Base-by-base conservation (phyloP, 2,113 vertebrate genomes). In the Coryphaenoides rupestris region DNA sequence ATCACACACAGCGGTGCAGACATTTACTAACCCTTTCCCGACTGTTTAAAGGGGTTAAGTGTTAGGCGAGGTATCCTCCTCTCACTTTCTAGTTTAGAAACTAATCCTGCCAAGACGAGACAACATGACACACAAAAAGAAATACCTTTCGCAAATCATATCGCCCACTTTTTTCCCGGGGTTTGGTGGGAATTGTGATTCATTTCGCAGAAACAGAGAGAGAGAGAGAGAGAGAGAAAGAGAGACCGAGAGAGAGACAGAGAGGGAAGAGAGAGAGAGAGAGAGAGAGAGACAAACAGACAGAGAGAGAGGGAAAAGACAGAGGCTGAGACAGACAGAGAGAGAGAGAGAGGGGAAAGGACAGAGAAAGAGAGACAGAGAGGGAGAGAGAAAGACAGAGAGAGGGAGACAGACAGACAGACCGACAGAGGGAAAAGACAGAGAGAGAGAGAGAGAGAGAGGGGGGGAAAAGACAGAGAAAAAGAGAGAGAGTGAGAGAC, bases 141-240 rank as follows among this genome's bases (percentile, higher is more conserved):
- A 40, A 40, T 12, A 40, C 33, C 2, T 12, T 12, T 40, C 33
- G 33, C 33, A 40, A 40, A 12, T 16, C 16, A 17, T 50, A 14
- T 50, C n/a, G 15, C 47, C n/a, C n/a, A 17, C 19, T 77, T 62
- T 69, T 53, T 0, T 70, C 57, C 58, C 54, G 47, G 55, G 58
- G 52, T 24, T 16, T 3, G 13, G 17, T 21, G 1, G 3, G 23
- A 74, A 60, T 73, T 76, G 74, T 74, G 70, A 60, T 53, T 65
- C 70, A 72, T 68, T 71, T 80, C 60, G 68, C 68, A 70, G 79
- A 80, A 40, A 80, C 58, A 73, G 58, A 73, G 74, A 71, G 74
- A 17, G 52, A 63, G 47, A 16, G 47, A 62, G 64, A 46, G 71
- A 68, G 66, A 12, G 33, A 40, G 33, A 12, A 12, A 40, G 33